phyloP scores from a whole-genome alignment of 2,113 vertebrate genomes.

The Centrocercus urophasianus region DNA sequence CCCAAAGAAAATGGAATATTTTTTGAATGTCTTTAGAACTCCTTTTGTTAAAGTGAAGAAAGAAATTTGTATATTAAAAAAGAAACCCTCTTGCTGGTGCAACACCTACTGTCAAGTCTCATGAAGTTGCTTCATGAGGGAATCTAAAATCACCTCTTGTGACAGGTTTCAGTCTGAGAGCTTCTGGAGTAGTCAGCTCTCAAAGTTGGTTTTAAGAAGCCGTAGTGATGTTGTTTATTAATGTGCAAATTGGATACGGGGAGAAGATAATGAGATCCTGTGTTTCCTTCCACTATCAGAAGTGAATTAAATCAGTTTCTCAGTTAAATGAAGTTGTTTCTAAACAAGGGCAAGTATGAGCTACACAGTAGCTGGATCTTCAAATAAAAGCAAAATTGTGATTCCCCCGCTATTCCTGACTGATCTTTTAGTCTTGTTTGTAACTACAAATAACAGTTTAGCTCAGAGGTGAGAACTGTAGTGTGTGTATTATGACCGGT shows the following conservation, averaged over 20 bases:
- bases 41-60: conserved; percentile 60
- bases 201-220: conserved; percentile 34
- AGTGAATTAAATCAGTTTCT: conserved; percentile 16
- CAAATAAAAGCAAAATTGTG: background rate
- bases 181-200: conserved; percentile 30
- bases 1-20: conserved; percentile 79
- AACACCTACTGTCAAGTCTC: conserved; percentile 18
- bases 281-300: conserved; percentile 18
- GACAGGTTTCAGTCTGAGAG: conserved; percentile 43
- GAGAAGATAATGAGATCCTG: background rate
- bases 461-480: conserved; percentile 49
- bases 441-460: conserved; percentile 56
- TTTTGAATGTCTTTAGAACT: conserved; percentile 76
- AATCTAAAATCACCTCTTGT: background rate
- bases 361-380: background rate
- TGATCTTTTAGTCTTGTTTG: conserved; percentile 49
- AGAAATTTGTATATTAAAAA: conserved; percentile 56
- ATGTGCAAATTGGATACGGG: background rate
- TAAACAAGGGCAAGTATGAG: background rate
- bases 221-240: background rate
- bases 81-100: conserved; percentile 41
- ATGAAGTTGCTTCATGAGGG: conserved; percentile 33
- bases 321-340: conserved; percentile 41
- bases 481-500: conserved; percentile 50
- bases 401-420: conserved; percentile 23